Base-by-base conservation (phyloP, 1,140 invertebrate genomes). In the Onthophagus taurus region DNA sequence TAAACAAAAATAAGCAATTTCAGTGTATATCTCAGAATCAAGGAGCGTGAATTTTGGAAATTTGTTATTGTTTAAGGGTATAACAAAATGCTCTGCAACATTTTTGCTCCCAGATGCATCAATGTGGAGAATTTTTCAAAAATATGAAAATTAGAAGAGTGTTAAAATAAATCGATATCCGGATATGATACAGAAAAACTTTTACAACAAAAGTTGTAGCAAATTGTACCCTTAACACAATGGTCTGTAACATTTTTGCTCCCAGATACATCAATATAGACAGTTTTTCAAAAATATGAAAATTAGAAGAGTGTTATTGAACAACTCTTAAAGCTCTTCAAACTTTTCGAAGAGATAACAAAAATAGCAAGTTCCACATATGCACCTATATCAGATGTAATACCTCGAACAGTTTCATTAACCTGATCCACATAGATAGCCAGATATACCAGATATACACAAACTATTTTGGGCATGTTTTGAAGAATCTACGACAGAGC, bases 281-380 rank as follows among this genome's bases (percentile, higher is more conserved):
- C n/a, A n/a, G n/a, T n/a, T n/a, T n/a, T n/a, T n/a, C n/a, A n/a
- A n/a, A n/a, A n/a, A n/a, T n/a, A n/a, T n/a, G n/a, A n/a, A n/a
- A n/a, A n/a, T n/a, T n/a, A n/a, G n/a, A n/a, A n/a, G n/a, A n/a
- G n/a, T n/a, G 6, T 50, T 31, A 17, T 50, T 17, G 38, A 47
- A 18, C 23, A 50, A 9, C 12, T 23, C 14, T 30, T 50, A 16
- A 44, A 20, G 12, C 36, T 50, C 13, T 33, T 50, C 11, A 37
- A 51, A 37, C 46, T 39, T 12, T 48, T 51, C 41, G 46, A 51
- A 24, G 49, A 51, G 36, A 42, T 51, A 11, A 51, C 49, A 14
- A 51, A 51, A 45, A 31, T 48, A 23, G 20, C 38, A 21, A 51
- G 42, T 42, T 44, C 42, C 7, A 18, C 13, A 7, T 19, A 18